Percentiles rank a stretch among this genome's conserved stretches.
Conservation (phyloP, 2,113 vertebrate species). For the Rhea americana region DNA sequence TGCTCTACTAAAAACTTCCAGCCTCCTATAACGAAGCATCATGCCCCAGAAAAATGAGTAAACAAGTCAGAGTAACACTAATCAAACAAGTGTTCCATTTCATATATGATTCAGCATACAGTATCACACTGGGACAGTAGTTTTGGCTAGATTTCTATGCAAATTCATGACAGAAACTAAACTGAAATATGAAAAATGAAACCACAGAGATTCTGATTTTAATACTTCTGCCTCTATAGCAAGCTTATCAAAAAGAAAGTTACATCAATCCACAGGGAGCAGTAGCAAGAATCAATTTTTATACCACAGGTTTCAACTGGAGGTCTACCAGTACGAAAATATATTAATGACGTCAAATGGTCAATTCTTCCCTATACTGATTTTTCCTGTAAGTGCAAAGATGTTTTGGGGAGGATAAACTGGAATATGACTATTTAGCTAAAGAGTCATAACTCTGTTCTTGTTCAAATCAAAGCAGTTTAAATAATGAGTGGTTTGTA, state of each 20-base stretch:
- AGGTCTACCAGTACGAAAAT: not conserved
- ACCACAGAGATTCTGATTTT: not conserved
- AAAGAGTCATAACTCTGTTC: not conserved
- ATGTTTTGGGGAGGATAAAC: not conserved
- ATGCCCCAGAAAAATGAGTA: not conserved
- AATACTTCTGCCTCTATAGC: not conserved
- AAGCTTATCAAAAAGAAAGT: not conserved
- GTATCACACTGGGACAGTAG: not conserved
- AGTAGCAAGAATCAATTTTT: not conserved
- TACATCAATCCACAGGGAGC: not conserved
- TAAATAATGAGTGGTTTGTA: accelerated
- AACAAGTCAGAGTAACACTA: not conserved
- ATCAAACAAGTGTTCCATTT: not conserved
- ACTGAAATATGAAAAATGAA: not conserved
- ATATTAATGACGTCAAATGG: not conserved
- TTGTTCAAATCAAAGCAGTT: not conserved
- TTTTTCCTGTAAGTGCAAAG: not conserved
- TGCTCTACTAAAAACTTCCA: not conserved
- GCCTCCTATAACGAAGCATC: not conserved
- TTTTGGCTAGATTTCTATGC: not conserved
- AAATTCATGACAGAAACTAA: not conserved
- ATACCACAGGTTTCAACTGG: not conserved
- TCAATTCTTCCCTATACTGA: not conserved
- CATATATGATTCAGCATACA: not conserved
- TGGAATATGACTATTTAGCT: not conserved